These are phyloP conservation scores for Sturmia bella DNA, from an alignment of 2,888 invertebrate species.

Conservation along the genomic window DNA sequence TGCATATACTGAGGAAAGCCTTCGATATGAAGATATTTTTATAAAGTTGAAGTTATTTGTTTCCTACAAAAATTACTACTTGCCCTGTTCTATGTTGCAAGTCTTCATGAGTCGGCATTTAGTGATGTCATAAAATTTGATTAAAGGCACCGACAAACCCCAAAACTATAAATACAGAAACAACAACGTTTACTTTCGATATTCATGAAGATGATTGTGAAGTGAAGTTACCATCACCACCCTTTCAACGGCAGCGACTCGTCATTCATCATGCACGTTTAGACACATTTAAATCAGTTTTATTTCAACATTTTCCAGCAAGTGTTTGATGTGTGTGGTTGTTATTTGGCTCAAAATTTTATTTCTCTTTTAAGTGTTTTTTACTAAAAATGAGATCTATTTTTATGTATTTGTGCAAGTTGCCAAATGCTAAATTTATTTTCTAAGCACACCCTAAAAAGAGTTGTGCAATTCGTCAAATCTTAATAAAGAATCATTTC, in stretches of 20 bases:
- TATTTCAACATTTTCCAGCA: background rate
- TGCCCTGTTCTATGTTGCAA: conserved; percentile 46
- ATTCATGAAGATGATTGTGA: conserved; percentile 39
- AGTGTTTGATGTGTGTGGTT: conserved; percentile 38
- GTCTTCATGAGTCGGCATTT: conserved; percentile 76
- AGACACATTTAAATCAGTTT: conserved; percentile 9
- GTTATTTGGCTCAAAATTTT: background rate
- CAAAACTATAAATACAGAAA: conserved; percentile 28
- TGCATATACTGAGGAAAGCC: background rate
- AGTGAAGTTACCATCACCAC: conserved; percentile 39
- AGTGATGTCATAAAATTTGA: conserved; percentile 79
- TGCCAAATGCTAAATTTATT: background rate
- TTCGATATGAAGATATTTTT: conserved; percentile 22
- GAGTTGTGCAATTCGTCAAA: too few relatives aligned
- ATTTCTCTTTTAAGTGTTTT: conserved; percentile 9
- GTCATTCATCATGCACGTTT: conserved; percentile 29
- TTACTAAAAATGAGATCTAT: conserved; percentile 22
- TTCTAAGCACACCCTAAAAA: too few relatives aligned
- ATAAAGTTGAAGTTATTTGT: background rate
- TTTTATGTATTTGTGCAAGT: background rate
- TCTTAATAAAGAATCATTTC: too few relatives aligned
- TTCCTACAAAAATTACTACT: conserved; percentile 67
- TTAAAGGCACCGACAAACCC: conserved; percentile 76
- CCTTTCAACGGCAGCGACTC: conserved; percentile 35
- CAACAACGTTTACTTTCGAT: conserved; percentile 22